phyloP scores from a whole-genome alignment of 2,888 invertebrate species.

The Baccha elongata region DNA sequence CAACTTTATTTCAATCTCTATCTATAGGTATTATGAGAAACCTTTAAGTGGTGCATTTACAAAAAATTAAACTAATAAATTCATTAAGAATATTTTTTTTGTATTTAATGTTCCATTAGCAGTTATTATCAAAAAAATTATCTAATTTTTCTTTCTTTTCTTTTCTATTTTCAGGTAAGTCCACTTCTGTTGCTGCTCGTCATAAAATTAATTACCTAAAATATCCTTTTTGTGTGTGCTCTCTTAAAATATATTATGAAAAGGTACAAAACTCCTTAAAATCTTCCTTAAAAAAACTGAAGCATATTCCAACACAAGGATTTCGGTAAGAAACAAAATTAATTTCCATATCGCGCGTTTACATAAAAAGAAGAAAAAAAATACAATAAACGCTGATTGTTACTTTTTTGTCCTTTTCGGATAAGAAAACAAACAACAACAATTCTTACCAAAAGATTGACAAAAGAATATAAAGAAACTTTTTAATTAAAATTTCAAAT shows the following conservation, averaged over 20 bases:
- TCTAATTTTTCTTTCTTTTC: slow-evolving; percentile 7
- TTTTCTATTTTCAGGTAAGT: slow-evolving; percentile 65
- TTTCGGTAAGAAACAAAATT: slow-evolving; percentile 31
- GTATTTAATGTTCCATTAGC: slow-evolving; percentile 24
- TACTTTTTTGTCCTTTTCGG: slow-evolving; percentile 52
- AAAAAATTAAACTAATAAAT: no score
- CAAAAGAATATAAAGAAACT: slow-evolving; percentile 58
- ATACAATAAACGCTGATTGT: slow-evolving; percentile 44
- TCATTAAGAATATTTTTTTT: no score
- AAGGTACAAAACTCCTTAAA: slow-evolving; percentile 47
- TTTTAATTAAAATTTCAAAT: slow-evolving; percentile 73
- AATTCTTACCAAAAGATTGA: slow-evolving; percentile 10
- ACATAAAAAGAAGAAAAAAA: slow-evolving; percentile 24
- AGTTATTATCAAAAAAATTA: slow-evolving; percentile 21
- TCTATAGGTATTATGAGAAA: no score
- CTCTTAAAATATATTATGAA: slow-evolving; percentile 23
- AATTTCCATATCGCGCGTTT: neutral
- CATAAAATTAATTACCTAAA: slow-evolving; percentile 41
- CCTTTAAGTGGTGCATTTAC: no score
- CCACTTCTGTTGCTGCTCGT: slow-evolving; percentile 21
- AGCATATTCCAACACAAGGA: slow-evolving; percentile 63
- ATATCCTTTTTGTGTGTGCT: slow-evolving; percentile 62
- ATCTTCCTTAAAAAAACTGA: neutral
- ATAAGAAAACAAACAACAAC: neutral
- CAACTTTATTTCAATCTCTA: no score